Evolutionary conservation across 2,797 vertebrate genomes (phyloP), one percentile per base, ranked within the genome.

Genomic region (Balearica regulorum): DNA sequence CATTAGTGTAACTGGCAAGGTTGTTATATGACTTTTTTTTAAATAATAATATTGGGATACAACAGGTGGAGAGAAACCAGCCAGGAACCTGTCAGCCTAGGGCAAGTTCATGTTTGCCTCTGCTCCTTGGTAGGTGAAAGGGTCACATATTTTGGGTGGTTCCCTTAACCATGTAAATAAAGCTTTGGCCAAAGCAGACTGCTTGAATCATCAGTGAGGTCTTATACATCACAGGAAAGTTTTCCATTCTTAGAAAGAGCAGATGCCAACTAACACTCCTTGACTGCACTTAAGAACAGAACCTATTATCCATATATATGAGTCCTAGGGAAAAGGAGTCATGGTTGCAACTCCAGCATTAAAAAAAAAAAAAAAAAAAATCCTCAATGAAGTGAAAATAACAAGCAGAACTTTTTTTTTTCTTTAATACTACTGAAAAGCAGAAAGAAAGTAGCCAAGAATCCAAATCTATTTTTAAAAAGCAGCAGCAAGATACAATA

Each of bases 51-150:
- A 93, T 43, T 90, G 70, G 89, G 77, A 96, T 87, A 89, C 73
- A 93, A 96, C 96, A 97, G 97, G 97, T 97, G 97, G 79, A 80
- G 11, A 84, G 57, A 78, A 84, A 87, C 9, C 84, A 90, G 97
- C 97, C 97, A 97, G 97, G 97, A 97, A 97, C 86, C 90, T 92
- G 96, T 97, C 96, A 96, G 69, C 68, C 41, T 22, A 62, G 66
- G 55, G 90, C 95, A 96, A 96, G 90, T 94, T 97, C 85, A 91
- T 87, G 91, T 54, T 90, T 49, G n/a, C 68, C 65, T 87, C 94
- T 76, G 85, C 70, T 81, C 72, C 77, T 65, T 62, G 14, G 2
- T 66, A 93, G 55, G 77, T 80, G 64, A 93, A 90, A 89, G 94
- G 90, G 89, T 95, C 89, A 92, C 94, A 96, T 96, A 96, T 95